Percentiles rank a stretch among this genome's conserved stretches.
These are phyloP conservation scores for Notiomystis cincta DNA, from an alignment of 2,113 vertebrate genomes.

Conservation along the genomic window DNA sequence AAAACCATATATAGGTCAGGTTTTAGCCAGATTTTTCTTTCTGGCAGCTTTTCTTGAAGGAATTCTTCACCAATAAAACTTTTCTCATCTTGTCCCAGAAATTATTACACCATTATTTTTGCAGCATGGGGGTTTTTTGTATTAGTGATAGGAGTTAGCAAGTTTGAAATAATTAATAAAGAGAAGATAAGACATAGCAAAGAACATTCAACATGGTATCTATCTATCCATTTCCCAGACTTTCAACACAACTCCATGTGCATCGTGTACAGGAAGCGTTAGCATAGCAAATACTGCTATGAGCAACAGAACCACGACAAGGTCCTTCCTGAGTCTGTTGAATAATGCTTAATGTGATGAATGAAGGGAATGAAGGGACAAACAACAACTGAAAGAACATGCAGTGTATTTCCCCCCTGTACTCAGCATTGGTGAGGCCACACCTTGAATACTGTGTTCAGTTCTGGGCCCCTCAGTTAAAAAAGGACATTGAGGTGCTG, in stretches of 20 bases:
- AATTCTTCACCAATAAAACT: not conserved
- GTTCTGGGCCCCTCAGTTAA: not conserved
- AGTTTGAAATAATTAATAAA: not conserved
- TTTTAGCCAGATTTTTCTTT: not conserved
- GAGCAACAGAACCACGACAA: conserved; percentile 47
- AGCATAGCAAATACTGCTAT: conserved; percentile 18
- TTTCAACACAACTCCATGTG: not conserved
- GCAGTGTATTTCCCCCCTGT: not conserved
- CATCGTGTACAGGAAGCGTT: not conserved
- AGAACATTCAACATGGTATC: not conserved
- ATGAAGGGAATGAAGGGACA: not conserved
- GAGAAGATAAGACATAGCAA: not conserved
- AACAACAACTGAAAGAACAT: not conserved
- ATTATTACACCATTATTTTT: not conserved
- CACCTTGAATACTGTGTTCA: not conserved
- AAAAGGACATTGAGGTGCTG: not conserved
- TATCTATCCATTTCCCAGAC: not conserved
- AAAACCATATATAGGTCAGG: not conserved
- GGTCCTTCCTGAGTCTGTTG: conserved; percentile 31
- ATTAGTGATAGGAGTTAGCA: not conserved
- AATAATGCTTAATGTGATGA: not conserved
- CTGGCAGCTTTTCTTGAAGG: not conserved
- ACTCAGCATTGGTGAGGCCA: not conserved
- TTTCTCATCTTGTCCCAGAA: not conserved
- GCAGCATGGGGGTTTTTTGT: not conserved